Conservation (phyloP, 2,888 invertebrate species). For the Idaea dimidiata region DNA sequence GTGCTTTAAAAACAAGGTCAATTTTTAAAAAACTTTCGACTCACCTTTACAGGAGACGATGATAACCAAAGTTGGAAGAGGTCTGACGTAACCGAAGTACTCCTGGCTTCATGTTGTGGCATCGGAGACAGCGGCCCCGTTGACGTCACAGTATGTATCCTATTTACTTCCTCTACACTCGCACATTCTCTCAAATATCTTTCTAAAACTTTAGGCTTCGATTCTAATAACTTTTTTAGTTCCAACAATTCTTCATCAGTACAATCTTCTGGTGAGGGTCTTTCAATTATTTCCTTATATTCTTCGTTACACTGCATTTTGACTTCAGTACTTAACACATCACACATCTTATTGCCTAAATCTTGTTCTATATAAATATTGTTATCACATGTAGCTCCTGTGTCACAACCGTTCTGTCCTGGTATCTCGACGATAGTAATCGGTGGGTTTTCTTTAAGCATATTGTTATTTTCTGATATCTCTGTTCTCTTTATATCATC, state of each 20-base stretch:
- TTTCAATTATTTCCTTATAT: conserved; percentile 65
- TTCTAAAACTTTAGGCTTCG: conserved; percentile 85
- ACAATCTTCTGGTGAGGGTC: conserved; percentile 64
- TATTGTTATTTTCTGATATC: conserved; percentile 62
- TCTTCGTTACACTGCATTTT: conserved; percentile 61
- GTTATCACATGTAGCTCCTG: conserved; percentile 58
- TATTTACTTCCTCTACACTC: conserved; percentile 82
- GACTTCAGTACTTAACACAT: conserved; percentile 56
- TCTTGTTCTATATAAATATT: conserved; percentile 60
- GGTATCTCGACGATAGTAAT: conserved; percentile 72
- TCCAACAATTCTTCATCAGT: conserved; percentile 68
- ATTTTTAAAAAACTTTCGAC: conserved; percentile 29
- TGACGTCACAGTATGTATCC: conserved; percentile 81
- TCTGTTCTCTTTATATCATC: conserved; percentile 57
- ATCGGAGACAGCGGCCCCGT: conserved; percentile 72
- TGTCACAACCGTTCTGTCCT: conserved; percentile 74
- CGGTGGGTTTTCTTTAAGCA: conserved; percentile 73
- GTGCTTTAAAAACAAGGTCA: neutral
- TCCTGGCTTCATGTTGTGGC: conserved; percentile 77
- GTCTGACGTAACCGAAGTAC: conserved; percentile 90
- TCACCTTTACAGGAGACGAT: conserved; percentile 87
- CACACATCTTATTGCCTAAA: conserved; percentile 68
- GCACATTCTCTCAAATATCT: conserved; percentile 90
- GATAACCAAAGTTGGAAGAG: conserved; percentile 92
- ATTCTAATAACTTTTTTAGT: conserved; percentile 60